Evolutionary conservation across 92 coral and sea anemone species (phyloP), one percentile per base, ranked within the genome.

Genomic region (Palythoa heliodiscus): DNA sequence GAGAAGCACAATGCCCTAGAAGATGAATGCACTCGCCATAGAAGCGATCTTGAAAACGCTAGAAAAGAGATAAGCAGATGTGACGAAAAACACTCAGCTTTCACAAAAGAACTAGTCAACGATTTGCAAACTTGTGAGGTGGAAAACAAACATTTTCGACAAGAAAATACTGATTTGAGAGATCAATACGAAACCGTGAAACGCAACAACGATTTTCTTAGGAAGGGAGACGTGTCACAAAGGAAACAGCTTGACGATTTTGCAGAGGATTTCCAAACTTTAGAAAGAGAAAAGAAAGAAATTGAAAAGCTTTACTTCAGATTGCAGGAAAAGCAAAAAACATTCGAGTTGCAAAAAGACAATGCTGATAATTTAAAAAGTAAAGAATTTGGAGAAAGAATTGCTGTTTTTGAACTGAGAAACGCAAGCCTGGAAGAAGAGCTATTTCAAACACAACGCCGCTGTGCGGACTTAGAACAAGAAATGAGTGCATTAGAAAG

Each of bases 341-440:
- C 69, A 23, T 82, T 90, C 48, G 75, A 83, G 20, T 84, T 89
- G 66, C 86, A 70, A 70, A 72, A 82, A 25, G 87, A 87, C n/a
- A 68, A 38, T 69, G 63, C 71, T 52, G 84, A 87, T 19, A 43
- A 53, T 38, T 35, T 55, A 5, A 67, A 87, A 1, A 86, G 13
- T 16, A 29, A 55, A 77, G 40, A 29, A 0, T 37, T 58, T 2
- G 53, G 54, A 55, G 70, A 77, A 3, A 64, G 61, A 77, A 38
- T 39, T 77, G 54, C 70, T 55, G 1, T 77, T 58, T 16, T 77
- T 57, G 48, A 35, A 35, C 13, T 22, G 39, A 19, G 39, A 17
- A 58, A 58, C 23, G 20, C 4, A 58, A 57, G 19, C n/a, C 82
- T 77, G 55, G 69, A 57, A 29, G 69, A 11, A n/a, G 9, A 52